A percentile compares a stretch with the other conserved stretches of the same genome.
These are phyloP conservation scores for Mionectes olivaceus DNA, from an alignment of 2,797 vertebrate species.

Conservation along the genomic window DNA sequence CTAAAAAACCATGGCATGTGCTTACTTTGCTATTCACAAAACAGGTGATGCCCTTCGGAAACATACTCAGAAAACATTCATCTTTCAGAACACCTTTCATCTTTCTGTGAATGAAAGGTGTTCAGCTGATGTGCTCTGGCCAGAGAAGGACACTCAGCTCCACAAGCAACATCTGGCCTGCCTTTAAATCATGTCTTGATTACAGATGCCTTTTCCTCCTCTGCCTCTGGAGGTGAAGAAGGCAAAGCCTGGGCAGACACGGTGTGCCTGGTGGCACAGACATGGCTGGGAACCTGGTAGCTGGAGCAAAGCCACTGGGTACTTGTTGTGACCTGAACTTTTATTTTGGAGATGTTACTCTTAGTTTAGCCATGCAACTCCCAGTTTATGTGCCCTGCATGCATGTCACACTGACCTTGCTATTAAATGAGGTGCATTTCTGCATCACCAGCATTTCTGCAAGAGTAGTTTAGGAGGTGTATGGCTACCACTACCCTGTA, in stretches of 20 bases:
- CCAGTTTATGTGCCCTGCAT: fast-evolving
- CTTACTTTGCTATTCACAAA: neutral
- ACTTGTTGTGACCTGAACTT: neutral
- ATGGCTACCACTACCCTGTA: neutral
- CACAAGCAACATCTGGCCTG: neutral
- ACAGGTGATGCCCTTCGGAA: neutral
- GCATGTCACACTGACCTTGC: neutral
- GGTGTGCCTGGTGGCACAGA: fast-evolving
- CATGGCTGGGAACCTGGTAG: fast-evolving
- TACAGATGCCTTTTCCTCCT: neutral
- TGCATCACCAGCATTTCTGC: neutral
- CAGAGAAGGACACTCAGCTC: neutral
- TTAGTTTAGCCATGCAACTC: neutral
- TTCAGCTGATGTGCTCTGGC: neutral
- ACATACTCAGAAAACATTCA: fast-evolving
- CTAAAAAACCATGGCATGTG: neutral
- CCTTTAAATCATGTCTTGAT: neutral
- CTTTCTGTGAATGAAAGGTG: neutral
- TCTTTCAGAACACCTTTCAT: neutral
- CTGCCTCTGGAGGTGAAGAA: neutral
- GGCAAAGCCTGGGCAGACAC: neutral
- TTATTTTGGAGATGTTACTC: fast-evolving
- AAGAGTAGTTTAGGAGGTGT: neutral
- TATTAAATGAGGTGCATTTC: neutral
- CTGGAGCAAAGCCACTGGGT: neutral